Base-by-base conservation (phyloP, 2,113 vertebrate genomes). In the Spea bombifrons region DNA sequence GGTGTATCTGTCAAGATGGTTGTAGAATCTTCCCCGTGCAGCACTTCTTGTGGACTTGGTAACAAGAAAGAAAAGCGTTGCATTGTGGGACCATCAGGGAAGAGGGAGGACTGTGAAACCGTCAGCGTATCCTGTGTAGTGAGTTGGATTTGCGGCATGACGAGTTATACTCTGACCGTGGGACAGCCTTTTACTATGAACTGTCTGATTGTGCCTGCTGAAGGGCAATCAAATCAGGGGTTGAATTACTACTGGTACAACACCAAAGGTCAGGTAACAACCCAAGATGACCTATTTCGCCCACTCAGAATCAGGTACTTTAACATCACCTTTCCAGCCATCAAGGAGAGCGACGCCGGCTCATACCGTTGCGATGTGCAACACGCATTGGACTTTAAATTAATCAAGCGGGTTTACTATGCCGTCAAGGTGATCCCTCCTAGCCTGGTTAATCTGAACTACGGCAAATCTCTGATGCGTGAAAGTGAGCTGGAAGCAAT, bases 281-380 rank as follows among this genome's bases (percentile, higher is more conserved):
- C 90, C 0, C 90, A 94, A 0, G 89, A 96, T 1, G 16, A 83
- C 0, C 77, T 95, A 4, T 96, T 98, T 50, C 59, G 0, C 0
- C 90, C 86, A 0, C 87, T 89, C 76, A 12, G 13, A 0, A 67
- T 82, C 17, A n/a, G 71, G 0, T 0, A 84, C 7, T 75, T 90
- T 9, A 79, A 81, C 1, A 7, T 95, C 64, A 71, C 76, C 1
- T 86, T 97, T 64, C 81, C 85, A 10, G 83, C 90, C 0, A 77
- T 88, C 3, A 75, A 10, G 9, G 96, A 97, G 79, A 79, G 80
- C 0, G 87, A 92, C 0, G 86, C 92, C n/a, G 96, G 97, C 0
- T 98, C 97, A 0, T 98, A 98, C 13, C 83, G 91, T 0, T 98
- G 96, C 5, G 93, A 95, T 0, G 92, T 97, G 72, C 92, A 88